Base-by-base conservation (phyloP, 2,113 vertebrate species). In the Proteles cristata region DNA sequence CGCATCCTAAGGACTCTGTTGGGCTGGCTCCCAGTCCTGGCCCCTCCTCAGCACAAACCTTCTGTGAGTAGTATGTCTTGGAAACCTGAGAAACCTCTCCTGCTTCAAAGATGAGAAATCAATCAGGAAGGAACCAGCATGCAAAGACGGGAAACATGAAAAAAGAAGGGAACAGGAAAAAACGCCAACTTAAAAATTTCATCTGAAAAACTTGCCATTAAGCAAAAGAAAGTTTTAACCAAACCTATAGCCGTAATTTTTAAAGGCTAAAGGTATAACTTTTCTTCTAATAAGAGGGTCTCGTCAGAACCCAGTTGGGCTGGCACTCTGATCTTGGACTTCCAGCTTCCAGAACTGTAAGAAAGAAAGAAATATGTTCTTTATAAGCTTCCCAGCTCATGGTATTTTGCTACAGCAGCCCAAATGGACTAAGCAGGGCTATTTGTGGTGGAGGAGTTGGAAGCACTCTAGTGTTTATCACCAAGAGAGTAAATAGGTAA, bases 111-210 rank as follows among this genome's bases (percentile, higher is more conserved):
- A 53, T 65, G 63, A 43, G 19, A 43, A 85, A 33, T 48, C 39
- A 69, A 17, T 93, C 33, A 69, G 85, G 85, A 93, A 74, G 39
- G 26, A 82, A 66, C 28, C 28, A 65, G 43, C 15, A 82, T 33
- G 7, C 26, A 92, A 82, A 85, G 53, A 63, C 45, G n/a, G n/a
- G n/a, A n/a, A 48, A 2, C 17, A 11, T 45, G 65, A 65, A 45
- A 95, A 88, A 73, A 21, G 33, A 58, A 66, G 3, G 15, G 23
- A 81, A 80, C 17, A 73, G 53, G 65, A 6, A 10, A 19, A 73
- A 82, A 16, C 55, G 45, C 55, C 76, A 92, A 74, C 81, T 92
- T 73, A 55, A 94, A 88, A 45, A 82, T 71, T 28, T 92, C n/a
- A 66, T 63, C 9, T 11, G 28, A 65, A 76, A 82, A 31, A 50